Conservation (phyloP, 30 jellyfish, hydroid and myxozoan species). For the Clytia hemisphaerica region DNA sequence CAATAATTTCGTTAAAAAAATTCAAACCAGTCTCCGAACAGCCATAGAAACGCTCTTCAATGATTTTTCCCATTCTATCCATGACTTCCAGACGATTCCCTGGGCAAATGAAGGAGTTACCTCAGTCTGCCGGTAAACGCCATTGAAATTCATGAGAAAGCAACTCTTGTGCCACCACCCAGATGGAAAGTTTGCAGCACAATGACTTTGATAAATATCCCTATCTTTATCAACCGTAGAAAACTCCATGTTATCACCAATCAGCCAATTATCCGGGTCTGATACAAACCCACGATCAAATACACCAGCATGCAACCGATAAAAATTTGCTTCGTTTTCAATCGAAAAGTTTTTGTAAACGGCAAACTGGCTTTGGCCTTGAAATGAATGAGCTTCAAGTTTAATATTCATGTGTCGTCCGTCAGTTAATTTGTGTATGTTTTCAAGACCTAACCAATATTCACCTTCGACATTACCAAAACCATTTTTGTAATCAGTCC, state of each 20-base stretch:
- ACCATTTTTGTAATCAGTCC: conserved; percentile 29
- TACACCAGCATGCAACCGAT: not conserved
- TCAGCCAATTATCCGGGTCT: not conserved
- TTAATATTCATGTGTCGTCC: too few relatives aligned
- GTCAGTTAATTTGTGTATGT: too few relatives aligned
- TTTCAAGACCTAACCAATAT: too few relatives aligned
- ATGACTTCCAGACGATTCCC: too few relatives aligned
- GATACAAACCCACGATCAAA: not conserved
- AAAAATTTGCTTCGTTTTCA: not conserved
- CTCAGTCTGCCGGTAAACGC: not conserved
- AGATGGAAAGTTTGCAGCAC: not conserved
- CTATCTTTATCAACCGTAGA: conserved; percentile 21
- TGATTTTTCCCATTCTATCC: too few relatives aligned
- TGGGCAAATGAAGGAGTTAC: too few relatives aligned
- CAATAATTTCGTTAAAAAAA: too few relatives aligned
- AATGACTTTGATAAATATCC: not conserved
- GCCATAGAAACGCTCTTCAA: too few relatives aligned
- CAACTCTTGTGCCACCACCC: conserved; percentile 30
- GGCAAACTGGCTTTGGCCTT: too few relatives aligned
- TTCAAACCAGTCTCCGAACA: too few relatives aligned
- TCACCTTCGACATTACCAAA: conserved; percentile 22
- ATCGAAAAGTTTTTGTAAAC: not conserved
- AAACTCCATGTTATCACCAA: not conserved
- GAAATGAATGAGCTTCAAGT: too few relatives aligned
- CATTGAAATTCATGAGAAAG: conserved; percentile 1